Base-by-base conservation (phyloP, 2,888 invertebrate species). In the Archips crataeganus region DNA sequence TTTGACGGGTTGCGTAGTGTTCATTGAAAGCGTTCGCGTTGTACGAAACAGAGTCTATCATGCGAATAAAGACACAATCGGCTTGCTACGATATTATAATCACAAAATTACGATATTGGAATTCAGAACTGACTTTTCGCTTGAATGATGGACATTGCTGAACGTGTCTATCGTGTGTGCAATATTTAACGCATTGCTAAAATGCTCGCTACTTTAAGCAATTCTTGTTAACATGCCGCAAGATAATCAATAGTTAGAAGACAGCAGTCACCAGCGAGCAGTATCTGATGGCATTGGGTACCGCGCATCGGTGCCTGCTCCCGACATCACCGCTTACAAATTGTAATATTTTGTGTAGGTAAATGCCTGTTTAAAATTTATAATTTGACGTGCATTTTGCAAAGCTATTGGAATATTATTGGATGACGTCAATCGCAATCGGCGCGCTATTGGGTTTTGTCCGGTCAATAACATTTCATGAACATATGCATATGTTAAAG, bases 221-320 rank as follows among this genome's bases (percentile, higher is more conserved):
- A 74, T 51, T 65, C 32, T 15, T 47, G 42, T 10, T 65, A 60
- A 72, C 77, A 77, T 76, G 81, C 78, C 80, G 80, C 78, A 80
- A 83, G 80, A 83, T 80, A 85, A 88, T 88, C 89, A 82, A 89
- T 89, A 87, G 59, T 84, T 82, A 80, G 83, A 85, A 81, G 83
- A 86, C 87, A 87, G 81, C 82, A 82, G 84, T 86, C 84, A 80
- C 81, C 83, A 82, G 75, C 78, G 77, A 74, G 65, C 64, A 81
- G 87, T 88, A 89, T 89, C 88, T 82, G 89, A 90, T 89, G 88
- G 86, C 84, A 87, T 86, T 86, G 86, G 87, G 82, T 85, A 86
- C 85, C 84, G 83, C 83, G 82, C 82, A 82, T 82, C 82, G 87
- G 92, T 92, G 80, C 89, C 90, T 88, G 87, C 81, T 88, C 79